Evolutionary conservation across 2,888 invertebrate species (phyloP).

Genomic region (Mayetiola destructor): DNA sequence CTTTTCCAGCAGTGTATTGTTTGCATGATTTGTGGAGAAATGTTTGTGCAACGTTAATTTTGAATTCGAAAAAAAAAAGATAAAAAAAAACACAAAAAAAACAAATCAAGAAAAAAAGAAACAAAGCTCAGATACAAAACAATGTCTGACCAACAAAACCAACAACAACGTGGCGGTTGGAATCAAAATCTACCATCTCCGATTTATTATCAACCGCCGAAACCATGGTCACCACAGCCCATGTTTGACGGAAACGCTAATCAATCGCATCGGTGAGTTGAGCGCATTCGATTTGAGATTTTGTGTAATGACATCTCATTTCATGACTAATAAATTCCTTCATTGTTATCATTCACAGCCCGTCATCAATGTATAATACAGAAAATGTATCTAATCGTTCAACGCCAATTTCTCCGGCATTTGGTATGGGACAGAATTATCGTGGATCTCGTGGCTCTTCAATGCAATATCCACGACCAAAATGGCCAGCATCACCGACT

Average conservation of each 20-base stretch:
- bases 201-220: conserved; percentile 56
- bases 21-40: not conserved
- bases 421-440: conserved; percentile 31
- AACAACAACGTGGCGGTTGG: conserved; percentile 26
- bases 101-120: not conserved
- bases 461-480: conserved; percentile 51
- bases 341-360: not conserved
- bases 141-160: conserved; percentile 33
- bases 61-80: not conserved
- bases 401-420: conserved; percentile 40
- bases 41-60: not conserved
- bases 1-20: not conserved
- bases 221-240: conserved; percentile 64
- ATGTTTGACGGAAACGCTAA: conserved; percentile 51
- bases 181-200: conserved; percentile 40
- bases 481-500: conserved; percentile 42
- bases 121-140: not conserved
- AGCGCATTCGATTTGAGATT: not conserved
- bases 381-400: conserved; percentile 26
- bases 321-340: not conserved
- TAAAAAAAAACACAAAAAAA: too few relatives aligned
- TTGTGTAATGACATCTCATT: conserved; percentile 27
- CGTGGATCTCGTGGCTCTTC: conserved; percentile 35
- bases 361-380: conserved; percentile 19
- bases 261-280: not conserved